These are phyloP conservation scores for Nemapogon koenigi DNA, from an alignment of 2,888 invertebrate genomes.

Conservation along the genomic window DNA sequence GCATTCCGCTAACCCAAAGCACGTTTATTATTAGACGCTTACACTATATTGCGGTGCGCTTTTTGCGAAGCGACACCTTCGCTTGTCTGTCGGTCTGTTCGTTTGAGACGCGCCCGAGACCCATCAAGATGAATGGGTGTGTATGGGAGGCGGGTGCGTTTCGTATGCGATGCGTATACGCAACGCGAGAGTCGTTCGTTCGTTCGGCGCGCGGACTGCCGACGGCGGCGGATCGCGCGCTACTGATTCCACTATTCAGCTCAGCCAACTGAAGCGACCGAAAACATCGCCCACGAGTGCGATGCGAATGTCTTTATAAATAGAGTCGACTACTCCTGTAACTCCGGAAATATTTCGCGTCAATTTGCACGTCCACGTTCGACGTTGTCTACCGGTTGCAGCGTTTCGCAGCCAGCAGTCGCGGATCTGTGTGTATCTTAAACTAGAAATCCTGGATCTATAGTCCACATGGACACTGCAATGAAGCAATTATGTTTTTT, in stretches of 20 bases:
- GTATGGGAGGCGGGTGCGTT: slow-evolving; percentile 16
- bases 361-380: slow-evolving; percentile 55
- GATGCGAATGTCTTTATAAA: slow-evolving; percentile 57
- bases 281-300: slow-evolving; percentile 60
- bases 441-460: too few relatives aligned
- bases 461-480: too few relatives aligned
- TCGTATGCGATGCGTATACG: slow-evolving; percentile 11
- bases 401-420: too few relatives aligned
- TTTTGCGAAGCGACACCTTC: slow-evolving; percentile 63
- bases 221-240: slow-evolving; percentile 63
- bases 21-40: slow-evolving; percentile 63
- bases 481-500: too few relatives aligned
- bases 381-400: too few relatives aligned
- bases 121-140: slow-evolving; percentile 16
- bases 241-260: slow-evolving; percentile 37
- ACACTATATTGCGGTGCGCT: slow-evolving; percentile 64
- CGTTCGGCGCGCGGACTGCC: slow-evolving; percentile 54
- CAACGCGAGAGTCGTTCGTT: slow-evolving; percentile 63
- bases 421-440: too few relatives aligned
- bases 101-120: slow-evolving; percentile 25
- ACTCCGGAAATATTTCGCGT: slow-evolving; percentile 66
- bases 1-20: slow-evolving; percentile 45
- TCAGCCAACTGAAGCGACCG: slow-evolving; percentile 47
- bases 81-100: slow-evolving; percentile 61
- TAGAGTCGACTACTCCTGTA: slow-evolving; percentile 60